These are phyloP conservation scores for Craniophora ligustri DNA, from an alignment of 2,888 invertebrate species.

Conservation along the genomic window DNA sequence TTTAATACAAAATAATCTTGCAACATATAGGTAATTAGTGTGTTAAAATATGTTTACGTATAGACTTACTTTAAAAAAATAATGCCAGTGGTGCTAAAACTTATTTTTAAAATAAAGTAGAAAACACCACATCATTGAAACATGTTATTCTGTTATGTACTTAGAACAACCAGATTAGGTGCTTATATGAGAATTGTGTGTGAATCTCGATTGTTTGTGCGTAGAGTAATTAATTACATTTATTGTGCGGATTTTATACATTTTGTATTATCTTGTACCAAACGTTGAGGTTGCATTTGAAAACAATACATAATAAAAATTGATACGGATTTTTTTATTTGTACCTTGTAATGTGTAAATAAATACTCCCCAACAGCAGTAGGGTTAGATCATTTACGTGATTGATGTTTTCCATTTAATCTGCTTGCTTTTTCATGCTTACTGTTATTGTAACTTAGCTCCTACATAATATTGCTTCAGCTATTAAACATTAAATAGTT, in stretches of 20 bases:
- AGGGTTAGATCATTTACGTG: slow-evolving; percentile 10
- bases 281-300: slow-evolving; percentile 87
- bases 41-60: slow-evolving; percentile 38
- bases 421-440: slow-evolving; percentile 27
- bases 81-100: slow-evolving; percentile 59
- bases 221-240: slow-evolving; percentile 60
- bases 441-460: not conserved
- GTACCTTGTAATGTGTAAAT: slow-evolving; percentile 23
- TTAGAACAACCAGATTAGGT: slow-evolving; percentile 51
- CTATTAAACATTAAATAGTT: slow-evolving; percentile 6
- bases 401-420: slow-evolving; percentile 31
- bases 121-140: slow-evolving; percentile 42
- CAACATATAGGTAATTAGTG: slow-evolving; percentile 20
- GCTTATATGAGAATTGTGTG: slow-evolving; percentile 70
- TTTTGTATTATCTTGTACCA: slow-evolving; percentile 86
- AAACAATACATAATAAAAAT: slow-evolving; percentile 80
- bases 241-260: slow-evolving; percentile 85
- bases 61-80: slow-evolving; percentile 40
- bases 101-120: slow-evolving; percentile 44
- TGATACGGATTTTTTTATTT: slow-evolving; percentile 65
- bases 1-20: slow-evolving; percentile 28
- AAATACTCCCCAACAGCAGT: slow-evolving; percentile 15
- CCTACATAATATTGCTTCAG: slow-evolving; percentile 24
- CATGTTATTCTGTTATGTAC: slow-evolving; percentile 52
- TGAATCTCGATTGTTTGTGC: slow-evolving; percentile 74